Conservation (phyloP, 2,113 vertebrate species). For the Oncorhynchus gorbuscha region DNA sequence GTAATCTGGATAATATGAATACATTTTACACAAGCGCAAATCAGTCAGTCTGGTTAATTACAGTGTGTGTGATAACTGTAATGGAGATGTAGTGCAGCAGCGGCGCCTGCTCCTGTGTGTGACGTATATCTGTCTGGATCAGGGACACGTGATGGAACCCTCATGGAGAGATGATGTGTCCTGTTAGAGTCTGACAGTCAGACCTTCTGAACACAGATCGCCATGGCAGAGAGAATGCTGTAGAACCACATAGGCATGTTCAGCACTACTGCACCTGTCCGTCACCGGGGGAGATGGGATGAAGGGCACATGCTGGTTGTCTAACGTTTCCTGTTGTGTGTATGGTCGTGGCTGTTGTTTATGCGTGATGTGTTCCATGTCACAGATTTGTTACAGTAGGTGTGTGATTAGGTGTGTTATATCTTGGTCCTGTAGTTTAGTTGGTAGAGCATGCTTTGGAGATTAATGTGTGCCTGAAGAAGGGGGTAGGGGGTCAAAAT, state of each 20-base stretch:
- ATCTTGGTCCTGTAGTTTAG: too few species aligned
- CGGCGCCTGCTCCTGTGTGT: conserved; percentile 30
- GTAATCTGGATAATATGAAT: conserved; percentile 67
- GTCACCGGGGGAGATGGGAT: neutral
- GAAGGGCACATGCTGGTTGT: conserved; percentile 37
- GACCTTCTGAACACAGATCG: conserved; percentile 35
- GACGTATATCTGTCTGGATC: conserved; percentile 39
- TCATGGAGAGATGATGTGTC: conserved; percentile 62
- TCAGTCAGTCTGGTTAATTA: conserved; percentile 70
- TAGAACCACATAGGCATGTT: conserved; percentile 58
- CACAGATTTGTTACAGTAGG: conserved; percentile 35
- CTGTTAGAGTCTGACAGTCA: conserved; percentile 60
- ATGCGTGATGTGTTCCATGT: neutral
- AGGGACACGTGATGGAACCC: conserved; percentile 60
- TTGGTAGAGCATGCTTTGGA: too few species aligned
- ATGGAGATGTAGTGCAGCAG: conserved; percentile 35
- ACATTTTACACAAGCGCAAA: conserved; percentile 66
- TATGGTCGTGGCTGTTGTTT: conserved; percentile 31
- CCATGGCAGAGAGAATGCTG: conserved; percentile 51
- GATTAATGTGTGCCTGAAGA: too few species aligned
- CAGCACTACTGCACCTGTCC: conserved; percentile 47
- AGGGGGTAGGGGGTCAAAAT: too few species aligned
- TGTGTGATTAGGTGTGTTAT: too few species aligned
- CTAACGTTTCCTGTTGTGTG: conserved; percentile 18
- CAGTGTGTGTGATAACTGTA: conserved; percentile 50